These are phyloP conservation scores for Sylvia atricapilla DNA, from an alignment of 2,113 vertebrate genomes.

Conservation along the genomic window DNA sequence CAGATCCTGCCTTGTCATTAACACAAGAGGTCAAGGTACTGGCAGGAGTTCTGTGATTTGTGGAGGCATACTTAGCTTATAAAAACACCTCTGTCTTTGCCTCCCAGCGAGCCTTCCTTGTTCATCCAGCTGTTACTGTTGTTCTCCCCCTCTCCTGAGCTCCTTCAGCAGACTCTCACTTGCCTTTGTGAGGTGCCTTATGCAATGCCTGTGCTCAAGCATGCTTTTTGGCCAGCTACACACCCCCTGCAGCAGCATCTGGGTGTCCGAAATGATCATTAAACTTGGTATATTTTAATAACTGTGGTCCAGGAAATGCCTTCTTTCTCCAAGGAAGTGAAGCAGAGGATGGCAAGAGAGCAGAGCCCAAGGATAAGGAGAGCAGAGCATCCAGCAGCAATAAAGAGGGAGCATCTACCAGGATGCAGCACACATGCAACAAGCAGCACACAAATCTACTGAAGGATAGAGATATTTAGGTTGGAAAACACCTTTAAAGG, in stretches of 20 bases:
- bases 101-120: not conserved
- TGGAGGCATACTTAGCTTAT: not conserved
- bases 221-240: not conserved
- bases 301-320: not conserved
- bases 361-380: not conserved
- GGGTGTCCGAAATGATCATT: not conserved
- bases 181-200: not conserved
- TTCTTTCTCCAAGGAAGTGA: not conserved
- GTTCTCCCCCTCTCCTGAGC: not conserved
- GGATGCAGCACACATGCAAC: fast-evolving
- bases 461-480: not conserved
- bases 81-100: constrained; percentile 20
- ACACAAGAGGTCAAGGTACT: constrained; percentile 37
- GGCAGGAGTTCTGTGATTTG: constrained; percentile 38
- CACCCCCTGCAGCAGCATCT: not conserved
- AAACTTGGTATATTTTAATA: not conserved
- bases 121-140: constrained; percentile 36
- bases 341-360: not conserved
- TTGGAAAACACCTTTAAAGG: not conserved
- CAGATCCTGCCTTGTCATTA: constrained; percentile 40
- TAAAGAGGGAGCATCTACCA: not conserved
- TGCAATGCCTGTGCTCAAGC: not conserved
- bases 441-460: too few species aligned
- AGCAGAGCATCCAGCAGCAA: not conserved
- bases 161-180: not conserved